Base-by-base conservation (phyloP, 2,888 invertebrate species). In the Athripsodes cinereus region DNA sequence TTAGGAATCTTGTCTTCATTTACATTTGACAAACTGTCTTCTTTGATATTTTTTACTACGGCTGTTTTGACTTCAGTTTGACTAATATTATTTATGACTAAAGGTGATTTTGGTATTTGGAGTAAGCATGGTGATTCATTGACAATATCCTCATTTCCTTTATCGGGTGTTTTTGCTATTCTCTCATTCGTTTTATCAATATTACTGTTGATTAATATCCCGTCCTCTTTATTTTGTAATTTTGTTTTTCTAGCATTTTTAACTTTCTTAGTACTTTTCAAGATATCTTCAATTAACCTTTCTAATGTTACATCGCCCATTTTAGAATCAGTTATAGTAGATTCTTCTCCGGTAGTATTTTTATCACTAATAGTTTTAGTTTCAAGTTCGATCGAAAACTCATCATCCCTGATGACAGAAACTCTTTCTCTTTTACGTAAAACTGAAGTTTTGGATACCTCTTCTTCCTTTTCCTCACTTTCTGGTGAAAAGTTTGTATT, bases 201-300 rank as follows among this genome's bases (percentile, higher is more conserved):
- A 59, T 74, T 72, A 60, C 72, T 70, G 13, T 55, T 40, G 1
- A 67, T 73, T 66, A 66, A 70, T 74, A 31, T 72, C 73, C 70
- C 13, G 53, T 62, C 57, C 34, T 60, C 57, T 21, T 50, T 60
- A 2, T 50, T 35, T 35, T 55, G 54, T 51, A 64, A 55, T 51
- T 57, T 57, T 8, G 62, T 56, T 34, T 49, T 48, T 40, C 63
- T 59, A 8, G 63, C 63, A 16, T 54, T 55, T 22, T 78, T 79
- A 0, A 76, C 72, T 54, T 77, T 76, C 66, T 77, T 76, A 1
- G 81, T 81, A 61, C 79, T 81, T 64, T 83, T 83, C 62, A 84
- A 75, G 55, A 84, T 81, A 59, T 81, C 83, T 66, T 83, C 81
- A 47, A 84, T 83, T 72, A 84, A 80, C 70, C 74, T 78, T 66